Evolutionary conservation across 1,140 invertebrate genomes (phyloP).

Genomic region (Diuraphis noxia): DNA sequence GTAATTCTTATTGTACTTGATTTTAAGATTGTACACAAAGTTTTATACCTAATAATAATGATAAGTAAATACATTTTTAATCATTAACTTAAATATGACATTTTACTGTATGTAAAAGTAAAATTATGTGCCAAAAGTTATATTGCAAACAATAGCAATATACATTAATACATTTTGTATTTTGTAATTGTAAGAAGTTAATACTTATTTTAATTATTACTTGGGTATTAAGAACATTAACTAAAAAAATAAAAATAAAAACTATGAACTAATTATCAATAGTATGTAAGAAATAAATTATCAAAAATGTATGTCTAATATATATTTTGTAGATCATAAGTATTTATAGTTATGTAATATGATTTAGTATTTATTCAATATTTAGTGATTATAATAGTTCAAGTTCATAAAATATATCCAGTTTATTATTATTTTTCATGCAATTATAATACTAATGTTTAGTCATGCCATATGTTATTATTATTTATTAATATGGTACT

Average conservation of each 20-base stretch:
- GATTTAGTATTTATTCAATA: not conserved
- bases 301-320: not conserved
- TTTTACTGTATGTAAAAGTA: not conserved
- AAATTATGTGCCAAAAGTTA: not conserved
- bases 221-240: not conserved
- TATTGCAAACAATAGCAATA: not conserved
- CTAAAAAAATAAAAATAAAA: not conserved
- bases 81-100: not conserved
- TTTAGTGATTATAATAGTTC: not conserved
- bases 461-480: not conserved
- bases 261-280: not conserved
- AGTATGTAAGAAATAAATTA: not conserved
- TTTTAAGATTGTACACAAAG: not conserved
- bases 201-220: not conserved
- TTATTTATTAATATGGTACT: not conserved
- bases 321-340: not conserved
- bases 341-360: not conserved
- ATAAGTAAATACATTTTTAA: not conserved
- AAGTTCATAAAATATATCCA: not conserved
- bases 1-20: not conserved
- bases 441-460: not conserved
- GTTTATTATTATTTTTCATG: not conserved
- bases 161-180: not conserved
- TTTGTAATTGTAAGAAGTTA: not conserved
- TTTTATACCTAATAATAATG: not conserved